Percentiles rank a stretch among this genome's conserved stretches.
These are phyloP conservation scores for Goniozus legneri DNA, from an alignment of 1,140 invertebrate species.

Conservation along the genomic window DNA sequence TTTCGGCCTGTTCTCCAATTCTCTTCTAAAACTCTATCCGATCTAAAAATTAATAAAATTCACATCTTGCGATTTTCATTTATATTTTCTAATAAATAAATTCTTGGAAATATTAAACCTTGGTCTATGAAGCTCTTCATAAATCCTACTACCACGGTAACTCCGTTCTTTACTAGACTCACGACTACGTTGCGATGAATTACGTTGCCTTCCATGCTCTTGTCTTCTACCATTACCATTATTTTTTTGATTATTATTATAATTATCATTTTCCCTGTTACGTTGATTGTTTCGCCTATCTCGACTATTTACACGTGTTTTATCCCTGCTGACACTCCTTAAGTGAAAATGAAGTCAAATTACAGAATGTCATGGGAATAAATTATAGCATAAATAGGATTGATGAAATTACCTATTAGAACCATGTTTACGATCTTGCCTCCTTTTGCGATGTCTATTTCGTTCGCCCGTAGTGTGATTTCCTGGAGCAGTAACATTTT, in stretches of 20 bases:
- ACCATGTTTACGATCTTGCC: conserved; percentile 30
- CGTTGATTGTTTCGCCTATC: conserved; percentile 51
- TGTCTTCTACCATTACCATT: conserved; percentile 29
- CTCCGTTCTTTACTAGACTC: conserved; percentile 50
- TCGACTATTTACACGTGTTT: conserved; percentile 39
- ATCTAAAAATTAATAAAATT: conserved; percentile 9
- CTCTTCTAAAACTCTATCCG: conserved; percentile 37
- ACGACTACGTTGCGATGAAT: conserved; percentile 40
- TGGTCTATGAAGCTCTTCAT: conserved; percentile 38
- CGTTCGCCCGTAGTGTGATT: conserved; percentile 27
- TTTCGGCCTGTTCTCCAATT: conserved; percentile 50
- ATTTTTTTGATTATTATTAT: conserved; percentile 47
- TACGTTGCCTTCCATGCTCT: conserved; percentile 34
- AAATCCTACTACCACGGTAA: conserved; percentile 33
- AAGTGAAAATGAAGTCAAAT: conserved; percentile 14
- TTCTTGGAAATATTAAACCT: conserved; percentile 22
- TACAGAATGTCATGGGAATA: neutral
- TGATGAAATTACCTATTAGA: conserved; percentile 32
- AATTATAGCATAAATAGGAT: conserved; percentile 6
- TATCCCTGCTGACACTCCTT: conserved; percentile 43
- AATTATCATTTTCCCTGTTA: conserved; percentile 47
- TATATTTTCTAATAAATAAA: conserved; percentile 5
- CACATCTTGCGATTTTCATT: neutral
- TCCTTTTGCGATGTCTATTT: conserved; percentile 31
- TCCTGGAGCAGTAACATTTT: conserved; percentile 39